Percentiles rank a stretch among this genome's conserved stretches.
Evolutionary conservation across 2,113 vertebrate genomes (phyloP).

Genomic region (Phrynosoma blainvillii): DNA sequence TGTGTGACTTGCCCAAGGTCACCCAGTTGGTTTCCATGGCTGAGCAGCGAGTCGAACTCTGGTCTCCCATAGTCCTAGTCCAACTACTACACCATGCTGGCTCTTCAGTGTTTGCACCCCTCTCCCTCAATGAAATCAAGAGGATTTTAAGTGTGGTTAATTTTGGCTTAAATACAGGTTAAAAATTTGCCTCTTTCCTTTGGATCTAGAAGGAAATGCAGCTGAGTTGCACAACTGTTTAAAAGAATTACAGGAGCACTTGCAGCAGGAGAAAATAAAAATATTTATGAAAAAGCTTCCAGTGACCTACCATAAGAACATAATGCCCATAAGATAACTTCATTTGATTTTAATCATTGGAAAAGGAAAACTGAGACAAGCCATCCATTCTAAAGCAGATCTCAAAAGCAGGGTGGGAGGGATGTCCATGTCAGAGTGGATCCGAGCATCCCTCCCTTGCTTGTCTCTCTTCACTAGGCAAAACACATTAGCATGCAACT

Average conservation of each 20-base stretch:
- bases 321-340: neutral
- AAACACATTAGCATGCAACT: slow-evolving; percentile 21
- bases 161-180: neutral
- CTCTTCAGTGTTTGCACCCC: too few relatives aligned
- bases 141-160: neutral
- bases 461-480: neutral
- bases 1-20: too few relatives aligned
- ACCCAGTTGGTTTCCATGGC: too few relatives aligned
- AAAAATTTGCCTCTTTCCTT: neutral
- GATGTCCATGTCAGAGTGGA: too few relatives aligned
- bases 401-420: neutral
- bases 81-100: too few relatives aligned
- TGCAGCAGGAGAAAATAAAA: neutral
- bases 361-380: neutral
- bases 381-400: neutral
- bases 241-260: neutral
- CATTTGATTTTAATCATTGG: too few relatives aligned
- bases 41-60: too few relatives aligned
- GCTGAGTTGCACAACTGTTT: neutral
- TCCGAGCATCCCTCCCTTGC: neutral
- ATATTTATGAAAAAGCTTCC: neutral
- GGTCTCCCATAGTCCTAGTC: too few relatives aligned
- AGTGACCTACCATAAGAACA: neutral
- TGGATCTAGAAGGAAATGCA: neutral
- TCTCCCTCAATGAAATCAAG: neutral